phyloP scores from a whole-genome alignment of 2,797 vertebrate genomes.

The Avahi laniger region DNA sequence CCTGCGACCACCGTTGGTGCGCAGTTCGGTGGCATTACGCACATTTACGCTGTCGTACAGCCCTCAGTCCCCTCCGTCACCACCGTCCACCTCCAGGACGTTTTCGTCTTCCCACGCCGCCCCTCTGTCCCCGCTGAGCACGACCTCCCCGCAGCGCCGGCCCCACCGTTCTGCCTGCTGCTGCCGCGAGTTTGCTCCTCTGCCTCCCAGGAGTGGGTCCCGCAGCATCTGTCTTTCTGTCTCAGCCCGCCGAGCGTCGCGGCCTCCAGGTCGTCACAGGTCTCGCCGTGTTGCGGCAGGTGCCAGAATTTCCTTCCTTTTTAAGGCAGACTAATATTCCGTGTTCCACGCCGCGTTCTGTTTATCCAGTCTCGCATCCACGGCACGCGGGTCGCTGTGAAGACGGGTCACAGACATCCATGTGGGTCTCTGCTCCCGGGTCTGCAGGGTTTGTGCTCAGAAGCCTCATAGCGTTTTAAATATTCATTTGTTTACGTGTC shows the following conservation, averaged over 20 bases:
- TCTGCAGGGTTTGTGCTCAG: accelerated
- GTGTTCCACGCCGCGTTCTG: accelerated
- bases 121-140: not conserved
- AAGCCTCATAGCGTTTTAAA: accelerated
- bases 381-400: not conserved
- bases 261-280: accelerated
- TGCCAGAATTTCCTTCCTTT: not conserved
- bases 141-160: too few relatives aligned
- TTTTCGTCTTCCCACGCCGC: not conserved
- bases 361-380: accelerated
- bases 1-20: accelerated
- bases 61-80: too few relatives aligned
- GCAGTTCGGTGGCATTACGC: accelerated
- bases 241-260: accelerated
- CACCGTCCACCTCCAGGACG: accelerated
- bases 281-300: accelerated
- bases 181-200: accelerated
- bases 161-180: accelerated
- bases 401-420: accelerated
- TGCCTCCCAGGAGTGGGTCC: accelerated
- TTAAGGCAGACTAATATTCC: not conserved
- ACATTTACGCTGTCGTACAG: accelerated
- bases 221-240: accelerated
- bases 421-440: accelerated
- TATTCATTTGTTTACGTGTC: not conserved